Percentiles rank a stretch among this genome's conserved stretches.
Conservation (phyloP, 2,888 invertebrate genomes). For the Oxyscelio sp. region DNA sequence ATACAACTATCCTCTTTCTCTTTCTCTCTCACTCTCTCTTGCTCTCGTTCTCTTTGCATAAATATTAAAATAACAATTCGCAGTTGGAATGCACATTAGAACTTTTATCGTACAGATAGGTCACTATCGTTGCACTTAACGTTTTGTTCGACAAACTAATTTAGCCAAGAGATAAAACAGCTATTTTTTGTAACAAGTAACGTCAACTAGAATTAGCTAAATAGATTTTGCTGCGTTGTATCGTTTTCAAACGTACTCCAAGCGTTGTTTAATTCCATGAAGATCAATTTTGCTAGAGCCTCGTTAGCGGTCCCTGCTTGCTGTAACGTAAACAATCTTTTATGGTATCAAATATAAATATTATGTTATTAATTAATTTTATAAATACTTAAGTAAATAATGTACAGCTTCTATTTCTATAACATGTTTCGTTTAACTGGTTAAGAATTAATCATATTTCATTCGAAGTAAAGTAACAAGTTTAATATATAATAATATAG, state of each 20-base stretch:
- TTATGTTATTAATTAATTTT: too few species aligned
- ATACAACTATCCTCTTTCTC: conserved; percentile 4
- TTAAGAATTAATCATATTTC: too few species aligned
- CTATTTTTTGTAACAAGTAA: conserved; percentile 77
- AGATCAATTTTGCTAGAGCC: conserved; percentile 97
- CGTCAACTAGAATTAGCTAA: conserved; percentile 88
- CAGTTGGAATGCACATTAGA: conserved; percentile 72
- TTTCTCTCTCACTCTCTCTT: neutral
- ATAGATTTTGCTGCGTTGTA: conserved; percentile 93
- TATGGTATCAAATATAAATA: too few species aligned
- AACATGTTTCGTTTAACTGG: too few species aligned
- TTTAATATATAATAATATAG: too few species aligned
- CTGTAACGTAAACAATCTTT: conserved; percentile 91
- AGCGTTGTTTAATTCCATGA: conserved; percentile 99
- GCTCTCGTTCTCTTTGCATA: conserved; percentile 38
- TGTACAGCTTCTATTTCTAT: too few species aligned
- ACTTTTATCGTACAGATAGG: conserved; percentile 68
- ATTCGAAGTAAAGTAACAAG: too few species aligned
- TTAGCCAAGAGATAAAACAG: conserved; percentile 65
- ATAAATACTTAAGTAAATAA: too few species aligned
- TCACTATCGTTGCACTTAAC: conserved; percentile 66
- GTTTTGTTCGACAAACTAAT: conserved; percentile 65
- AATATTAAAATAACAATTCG: conserved; percentile 72
- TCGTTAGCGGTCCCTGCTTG: conserved; percentile 97
- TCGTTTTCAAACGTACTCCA: conserved; percentile 99